Conservation (phyloP, 2,888 invertebrate genomes). For the Athalia cordata region DNA sequence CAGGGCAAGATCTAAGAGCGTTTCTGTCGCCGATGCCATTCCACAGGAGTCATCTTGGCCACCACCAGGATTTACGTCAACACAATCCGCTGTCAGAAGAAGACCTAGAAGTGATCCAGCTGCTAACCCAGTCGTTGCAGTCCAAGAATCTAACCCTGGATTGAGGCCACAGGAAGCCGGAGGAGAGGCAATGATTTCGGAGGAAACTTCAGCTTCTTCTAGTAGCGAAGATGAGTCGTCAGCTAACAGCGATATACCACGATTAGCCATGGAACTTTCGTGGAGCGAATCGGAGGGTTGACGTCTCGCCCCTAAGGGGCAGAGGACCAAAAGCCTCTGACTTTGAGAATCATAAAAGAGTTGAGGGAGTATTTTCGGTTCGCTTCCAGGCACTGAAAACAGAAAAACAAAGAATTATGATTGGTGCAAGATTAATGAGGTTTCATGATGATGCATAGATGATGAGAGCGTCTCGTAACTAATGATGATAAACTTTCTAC, state of each 20-base stretch:
- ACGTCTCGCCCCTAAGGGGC: constrained; percentile 28
- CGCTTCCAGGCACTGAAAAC: not conserved
- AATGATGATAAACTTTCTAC: constrained; percentile 4
- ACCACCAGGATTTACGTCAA: constrained; percentile 64
- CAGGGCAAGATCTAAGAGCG: constrained; percentile 68
- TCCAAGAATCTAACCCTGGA: constrained; percentile 73
- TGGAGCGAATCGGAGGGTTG: constrained; percentile 57
- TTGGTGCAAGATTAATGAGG: no score
- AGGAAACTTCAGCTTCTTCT: constrained; percentile 70
- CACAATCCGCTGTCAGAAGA: constrained; percentile 60
- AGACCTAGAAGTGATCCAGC: constrained; percentile 67
- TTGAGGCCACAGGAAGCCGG: constrained; percentile 81
- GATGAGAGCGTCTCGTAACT: no score
- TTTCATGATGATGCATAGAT: no score
- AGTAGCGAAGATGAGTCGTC: constrained; percentile 70
- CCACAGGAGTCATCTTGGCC: constrained; percentile 57
- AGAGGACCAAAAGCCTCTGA: constrained; percentile 33
- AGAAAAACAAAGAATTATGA: not conserved
- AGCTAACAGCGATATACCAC: constrained; percentile 68
- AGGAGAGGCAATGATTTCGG: constrained; percentile 83
- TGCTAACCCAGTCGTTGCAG: constrained; percentile 69
- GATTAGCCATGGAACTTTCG: constrained; percentile 59
- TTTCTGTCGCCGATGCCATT: constrained; percentile 62
- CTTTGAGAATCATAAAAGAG: not conserved
- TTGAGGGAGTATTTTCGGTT: not conserved